Evolutionary conservation across 2,797 vertebrate species (phyloP).

Genomic region (Melanogrammus aeglefinus): DNA sequence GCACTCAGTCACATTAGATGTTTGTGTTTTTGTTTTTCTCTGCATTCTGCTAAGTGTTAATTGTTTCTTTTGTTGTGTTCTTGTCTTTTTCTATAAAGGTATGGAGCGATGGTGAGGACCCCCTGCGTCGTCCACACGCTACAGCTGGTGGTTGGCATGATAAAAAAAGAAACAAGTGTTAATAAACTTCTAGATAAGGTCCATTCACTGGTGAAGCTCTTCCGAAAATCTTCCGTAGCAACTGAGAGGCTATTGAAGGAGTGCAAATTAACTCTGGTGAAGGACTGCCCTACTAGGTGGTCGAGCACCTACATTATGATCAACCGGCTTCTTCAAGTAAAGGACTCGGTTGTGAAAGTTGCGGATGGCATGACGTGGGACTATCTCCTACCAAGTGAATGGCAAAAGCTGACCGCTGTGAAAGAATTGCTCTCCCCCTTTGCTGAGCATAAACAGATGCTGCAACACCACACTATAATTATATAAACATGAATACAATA

Average conservation of each 20-base stretch:
- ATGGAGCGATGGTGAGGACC: slow-evolving; percentile 15
- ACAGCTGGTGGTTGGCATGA: slow-evolving; percentile 29
- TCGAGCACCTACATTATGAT: slow-evolving; percentile 25
- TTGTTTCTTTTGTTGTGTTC: slow-evolving; percentile 1
- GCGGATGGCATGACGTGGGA: slow-evolving; percentile 27
- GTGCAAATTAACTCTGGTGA: slow-evolving; percentile 26
- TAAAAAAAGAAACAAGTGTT: slow-evolving; percentile 11
- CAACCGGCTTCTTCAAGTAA: slow-evolving; percentile 14
- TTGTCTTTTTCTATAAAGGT: slow-evolving; percentile 14
- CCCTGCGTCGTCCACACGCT: slow-evolving; percentile 28
- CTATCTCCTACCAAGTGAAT: slow-evolving; percentile 13
- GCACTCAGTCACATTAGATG: too few relatives aligned
- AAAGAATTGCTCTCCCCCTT: slow-evolving; percentile 31
- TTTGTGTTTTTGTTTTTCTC: slow-evolving; percentile 12
- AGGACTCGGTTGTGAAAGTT: slow-evolving; percentile 20
- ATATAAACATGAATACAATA: too few relatives aligned
- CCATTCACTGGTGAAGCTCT: slow-evolving; percentile 8
- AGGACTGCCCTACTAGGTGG: slow-evolving; percentile 32
- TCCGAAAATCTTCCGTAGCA: slow-evolving; percentile 13
- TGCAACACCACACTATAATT: too few relatives aligned
- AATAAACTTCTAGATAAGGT: slow-evolving; percentile 15
- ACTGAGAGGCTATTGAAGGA: slow-evolving; percentile 18
- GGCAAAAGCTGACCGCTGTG: slow-evolving; percentile 21
- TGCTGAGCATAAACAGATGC: slow-evolving; percentile 21
- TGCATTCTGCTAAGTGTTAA: slow-evolving; percentile 18